These are phyloP conservation scores for Epicauta chinensis DNA, from an alignment of 1,140 invertebrate species.

Conservation along the genomic window DNA sequence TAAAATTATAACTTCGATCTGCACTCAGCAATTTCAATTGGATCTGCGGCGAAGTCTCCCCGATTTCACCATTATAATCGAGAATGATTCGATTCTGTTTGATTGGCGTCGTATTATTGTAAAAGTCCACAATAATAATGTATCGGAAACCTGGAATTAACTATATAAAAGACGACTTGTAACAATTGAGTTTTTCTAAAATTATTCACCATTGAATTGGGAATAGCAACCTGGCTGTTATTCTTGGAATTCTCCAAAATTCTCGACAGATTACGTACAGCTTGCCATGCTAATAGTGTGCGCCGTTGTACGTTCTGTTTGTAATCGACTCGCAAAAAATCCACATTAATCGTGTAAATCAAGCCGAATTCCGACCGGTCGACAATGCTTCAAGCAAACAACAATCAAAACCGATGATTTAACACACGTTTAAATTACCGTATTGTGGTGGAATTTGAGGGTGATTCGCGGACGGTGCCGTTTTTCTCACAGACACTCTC, in stretches of 20 bases:
- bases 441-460: slow-evolving; percentile 10
- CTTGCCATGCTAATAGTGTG: slow-evolving; percentile 20
- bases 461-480: not conserved
- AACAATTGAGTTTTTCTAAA: not conserved
- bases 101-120: too few species aligned
- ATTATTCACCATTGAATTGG: slow-evolving; percentile 19
- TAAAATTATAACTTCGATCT: not conserved
- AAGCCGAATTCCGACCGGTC: not conserved
- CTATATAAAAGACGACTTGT: not conserved
- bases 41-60: too few species aligned
- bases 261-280: slow-evolving; percentile 17
- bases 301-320: slow-evolving; percentile 12
- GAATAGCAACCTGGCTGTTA: slow-evolving; percentile 9
- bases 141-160: slow-evolving; percentile 17
- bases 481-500: slow-evolving; percentile 10
- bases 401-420: too few species aligned
- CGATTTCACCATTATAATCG: too few species aligned
- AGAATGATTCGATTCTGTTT: too few species aligned
- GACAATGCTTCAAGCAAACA: too few species aligned
- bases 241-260: slow-evolving; percentile 11
- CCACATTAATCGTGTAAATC: slow-evolving; percentile 15
- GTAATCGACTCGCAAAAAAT: slow-evolving; percentile 9
- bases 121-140: slow-evolving; percentile 14
- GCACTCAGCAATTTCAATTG: not conserved
- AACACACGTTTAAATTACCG: slow-evolving; percentile 1